Evolutionary conservation across 1,140 invertebrate species (phyloP).

Genomic region (Macrobrachium nipponense): DNA sequence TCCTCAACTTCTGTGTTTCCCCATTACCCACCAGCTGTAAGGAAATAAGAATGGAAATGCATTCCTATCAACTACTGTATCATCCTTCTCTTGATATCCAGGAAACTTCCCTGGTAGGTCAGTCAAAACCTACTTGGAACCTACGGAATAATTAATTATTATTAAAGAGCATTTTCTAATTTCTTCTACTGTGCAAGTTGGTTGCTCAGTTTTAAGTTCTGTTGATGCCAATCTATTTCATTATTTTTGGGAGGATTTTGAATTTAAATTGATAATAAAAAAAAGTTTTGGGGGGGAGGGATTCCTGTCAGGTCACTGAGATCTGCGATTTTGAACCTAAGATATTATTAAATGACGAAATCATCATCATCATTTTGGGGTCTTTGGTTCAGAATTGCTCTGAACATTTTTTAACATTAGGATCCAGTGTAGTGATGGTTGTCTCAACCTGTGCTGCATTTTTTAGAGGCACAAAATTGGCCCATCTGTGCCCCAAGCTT

Average conservation of each 20-base stretch:
- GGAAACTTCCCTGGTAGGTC: slow-evolving; percentile 48
- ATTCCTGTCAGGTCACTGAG: slow-evolving; percentile 28
- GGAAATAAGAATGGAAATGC: slow-evolving; percentile 53
- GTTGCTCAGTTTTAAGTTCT: slow-evolving; percentile 58
- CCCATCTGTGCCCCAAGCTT: slow-evolving; percentile 51
- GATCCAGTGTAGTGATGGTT: slow-evolving; percentile 29
- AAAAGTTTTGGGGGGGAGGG: slow-evolving; percentile 36
- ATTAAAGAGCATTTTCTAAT: slow-evolving; percentile 32
- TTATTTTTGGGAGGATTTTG: slow-evolving; percentile 32
- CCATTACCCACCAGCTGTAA: slow-evolving; percentile 32
- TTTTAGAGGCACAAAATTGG: slow-evolving; percentile 58
- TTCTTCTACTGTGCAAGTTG: slow-evolving; percentile 50
- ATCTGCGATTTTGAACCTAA: slow-evolving; percentile 49
- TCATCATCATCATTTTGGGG: slow-evolving; percentile 46
- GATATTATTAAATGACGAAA: slow-evolving; percentile 33
- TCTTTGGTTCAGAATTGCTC: slow-evolving; percentile 54
- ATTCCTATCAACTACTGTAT: slow-evolving; percentile 55
- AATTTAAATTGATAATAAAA: slow-evolving; percentile 23
- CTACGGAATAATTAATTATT: slow-evolving; percentile 36
- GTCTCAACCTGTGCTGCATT: slow-evolving; percentile 19
- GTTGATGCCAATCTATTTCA: slow-evolving; percentile 53
- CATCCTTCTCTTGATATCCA: slow-evolving; percentile 56
- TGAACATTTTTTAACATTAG: slow-evolving; percentile 44
- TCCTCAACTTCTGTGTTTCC: slow-evolving; percentile 34
- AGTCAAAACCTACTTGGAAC: slow-evolving; percentile 43